Evolutionary conservation across 2,888 invertebrate genomes (phyloP).

Genomic region (Cerceris ruficornis): DNA sequence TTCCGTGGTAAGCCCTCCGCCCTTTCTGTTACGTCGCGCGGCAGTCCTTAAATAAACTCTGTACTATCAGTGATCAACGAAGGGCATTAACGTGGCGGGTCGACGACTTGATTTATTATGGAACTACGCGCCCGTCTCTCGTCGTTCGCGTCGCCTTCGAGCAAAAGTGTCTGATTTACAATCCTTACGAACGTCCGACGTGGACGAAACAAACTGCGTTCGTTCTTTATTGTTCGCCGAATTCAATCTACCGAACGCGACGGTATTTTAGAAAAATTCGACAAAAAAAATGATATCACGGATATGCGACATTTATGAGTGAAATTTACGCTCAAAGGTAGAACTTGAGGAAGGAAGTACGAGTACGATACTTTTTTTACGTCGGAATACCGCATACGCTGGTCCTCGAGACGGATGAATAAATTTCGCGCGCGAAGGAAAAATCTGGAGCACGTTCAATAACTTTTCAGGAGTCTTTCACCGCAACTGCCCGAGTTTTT

Average conservation of each 20-base stretch:
- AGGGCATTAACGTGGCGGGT: conserved; percentile 31
- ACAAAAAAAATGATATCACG: no score
- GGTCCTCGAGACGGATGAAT: conserved; percentile 14
- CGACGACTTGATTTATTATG: conserved; percentile 51
- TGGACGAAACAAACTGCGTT: conserved; percentile 8
- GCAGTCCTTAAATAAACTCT: conserved; percentile 36
- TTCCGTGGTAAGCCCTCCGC: conserved; percentile 16
- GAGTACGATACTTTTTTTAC: conserved; percentile 1
- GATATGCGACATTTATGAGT: background rate
- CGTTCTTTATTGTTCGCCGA: background rate
- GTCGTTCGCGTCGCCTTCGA: conserved; percentile 31
- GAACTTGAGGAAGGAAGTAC: background rate
- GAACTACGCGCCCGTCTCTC: conserved; percentile 21
- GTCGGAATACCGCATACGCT: background rate
- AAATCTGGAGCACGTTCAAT: conserved; percentile 3
- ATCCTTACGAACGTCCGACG: conserved; percentile 14
- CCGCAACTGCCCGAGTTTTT: background rate
- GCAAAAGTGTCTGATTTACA: conserved; percentile 39
- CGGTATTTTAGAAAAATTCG: no score
- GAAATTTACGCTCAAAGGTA: background rate
- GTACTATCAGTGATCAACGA: conserved; percentile 44
- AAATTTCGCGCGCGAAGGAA: conserved; percentile 13
- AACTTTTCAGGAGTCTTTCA: background rate
- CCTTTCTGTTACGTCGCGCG: conserved; percentile 3
- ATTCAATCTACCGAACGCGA: background rate